Conservation (phyloP, 2,888 invertebrate species). For the Orthonychiurus folsomi region DNA sequence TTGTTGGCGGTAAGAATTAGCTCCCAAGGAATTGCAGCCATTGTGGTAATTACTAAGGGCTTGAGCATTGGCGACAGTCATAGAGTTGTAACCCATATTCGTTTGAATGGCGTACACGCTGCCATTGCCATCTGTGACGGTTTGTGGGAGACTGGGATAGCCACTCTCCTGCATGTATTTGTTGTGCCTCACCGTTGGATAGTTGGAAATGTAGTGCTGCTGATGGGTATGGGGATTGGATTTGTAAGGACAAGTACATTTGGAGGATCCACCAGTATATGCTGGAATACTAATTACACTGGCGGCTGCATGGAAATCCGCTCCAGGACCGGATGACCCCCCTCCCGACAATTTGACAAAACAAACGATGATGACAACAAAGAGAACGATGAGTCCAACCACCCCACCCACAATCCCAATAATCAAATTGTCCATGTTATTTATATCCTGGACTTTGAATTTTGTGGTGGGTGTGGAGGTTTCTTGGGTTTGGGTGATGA, state of each 20-base stretch:
- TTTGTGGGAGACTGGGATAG: constrained; percentile 19
- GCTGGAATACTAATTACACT: constrained; percentile 42
- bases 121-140: constrained; percentile 18
- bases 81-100: constrained; percentile 16
- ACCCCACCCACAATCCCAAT: constrained; percentile 91
- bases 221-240: constrained; percentile 47
- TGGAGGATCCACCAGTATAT: constrained; percentile 35
- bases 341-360: constrained; percentile 67
- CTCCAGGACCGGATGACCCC: constrained; percentile 5
- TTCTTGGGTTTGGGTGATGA: constrained; percentile 21
- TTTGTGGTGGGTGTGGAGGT: constrained; percentile 35
- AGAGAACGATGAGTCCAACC: constrained; percentile 78
- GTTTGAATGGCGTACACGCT: constrained; percentile 30
- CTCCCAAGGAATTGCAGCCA: constrained; percentile 22
- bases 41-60: constrained; percentile 21
- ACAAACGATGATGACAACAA: constrained; percentile 73
- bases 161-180: constrained; percentile 12
- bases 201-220: constrained; percentile 50
- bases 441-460: constrained; percentile 55
- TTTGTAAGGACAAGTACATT: constrained; percentile 40
- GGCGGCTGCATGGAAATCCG: constrained; percentile 33
- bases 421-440: constrained; percentile 83
- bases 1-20: constrained; percentile 25
- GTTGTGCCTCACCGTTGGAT: constrained; percentile 51
- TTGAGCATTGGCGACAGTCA: constrained; percentile 17